Percentiles rank a stretch among this genome's conserved stretches.
phyloP scores from a whole-genome alignment of 1,140 invertebrate species.

The Solenopsis invicta region DNA sequence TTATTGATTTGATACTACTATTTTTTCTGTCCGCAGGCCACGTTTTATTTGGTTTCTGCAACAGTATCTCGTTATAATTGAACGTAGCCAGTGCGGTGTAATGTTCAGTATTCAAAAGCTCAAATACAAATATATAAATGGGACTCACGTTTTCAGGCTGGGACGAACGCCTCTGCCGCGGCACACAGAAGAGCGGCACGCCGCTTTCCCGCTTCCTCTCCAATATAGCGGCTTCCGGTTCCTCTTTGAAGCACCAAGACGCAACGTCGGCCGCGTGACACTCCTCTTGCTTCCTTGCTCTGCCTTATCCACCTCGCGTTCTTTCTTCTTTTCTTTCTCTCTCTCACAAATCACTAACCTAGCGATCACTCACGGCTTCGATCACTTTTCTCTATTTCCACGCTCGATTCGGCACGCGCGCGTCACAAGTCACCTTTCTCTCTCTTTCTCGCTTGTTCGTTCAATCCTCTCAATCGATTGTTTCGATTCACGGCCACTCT shows the following conservation, averaged over 20 bases:
- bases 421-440: background rate
- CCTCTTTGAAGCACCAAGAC: constrained; percentile 49
- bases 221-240: constrained; percentile 85
- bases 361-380: constrained; percentile 24
- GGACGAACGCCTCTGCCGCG: constrained; percentile 86
- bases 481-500: constrained; percentile 37
- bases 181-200: constrained; percentile 86
- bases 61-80: no score
- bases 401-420: constrained; percentile 7
- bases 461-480: constrained; percentile 1
- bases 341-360: constrained; percentile 40
- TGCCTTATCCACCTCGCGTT: background rate
- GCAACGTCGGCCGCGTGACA: background rate
- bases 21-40: no score
- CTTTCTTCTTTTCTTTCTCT: no score
- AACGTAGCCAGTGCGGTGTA: no score
- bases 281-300: background rate
- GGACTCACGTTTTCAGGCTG: constrained; percentile 85
- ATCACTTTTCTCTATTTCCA: constrained; percentile 37
- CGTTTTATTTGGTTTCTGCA: no score
- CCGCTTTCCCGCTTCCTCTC: constrained; percentile 86
- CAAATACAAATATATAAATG: no score
- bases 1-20: no score
- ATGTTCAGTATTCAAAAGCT: no score
- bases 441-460: constrained; percentile 1